phyloP scores from a whole-genome alignment of 1,140 invertebrate genomes.

The Acromyrmex charruanus region DNA sequence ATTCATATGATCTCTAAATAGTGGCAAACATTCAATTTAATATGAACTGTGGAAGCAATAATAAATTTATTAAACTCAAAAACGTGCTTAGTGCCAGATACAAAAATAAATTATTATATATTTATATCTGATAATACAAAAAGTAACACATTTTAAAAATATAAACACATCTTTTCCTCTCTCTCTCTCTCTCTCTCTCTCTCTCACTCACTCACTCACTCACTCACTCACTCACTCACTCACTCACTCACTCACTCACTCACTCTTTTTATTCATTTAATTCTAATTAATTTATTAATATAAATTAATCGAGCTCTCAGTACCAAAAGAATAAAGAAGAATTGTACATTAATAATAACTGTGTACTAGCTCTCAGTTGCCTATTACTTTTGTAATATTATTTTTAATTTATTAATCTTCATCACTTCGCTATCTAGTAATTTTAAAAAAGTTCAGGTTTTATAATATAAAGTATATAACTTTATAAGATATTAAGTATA shows the following conservation, averaged over 20 bases:
- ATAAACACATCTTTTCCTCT: background rate
- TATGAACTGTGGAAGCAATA: background rate
- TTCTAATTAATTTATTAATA: background rate
- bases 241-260: too few species aligned
- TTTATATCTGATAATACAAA: background rate
- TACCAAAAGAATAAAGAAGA: too few species aligned
- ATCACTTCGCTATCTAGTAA: background rate
- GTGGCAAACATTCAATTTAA: slow-evolving; percentile 41
- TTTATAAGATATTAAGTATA: background rate
- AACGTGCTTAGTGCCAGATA: background rate
- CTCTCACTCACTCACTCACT: too few species aligned
- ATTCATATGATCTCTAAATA: too few species aligned
- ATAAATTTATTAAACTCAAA: background rate
- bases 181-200: too few species aligned
- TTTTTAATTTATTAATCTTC: slow-evolving; percentile 4
- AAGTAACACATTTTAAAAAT: background rate
- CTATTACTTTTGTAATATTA: too few species aligned
- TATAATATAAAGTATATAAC: too few species aligned
- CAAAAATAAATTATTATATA: slow-evolving; percentile 11
- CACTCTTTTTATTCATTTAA: background rate
- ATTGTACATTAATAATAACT: too few species aligned
- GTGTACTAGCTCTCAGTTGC: too few species aligned
- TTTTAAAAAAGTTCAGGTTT: background rate
- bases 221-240: too few species aligned
- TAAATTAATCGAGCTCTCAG: too few species aligned